A percentile compares a stretch with the other conserved stretches of the same genome.
phyloP scores from a whole-genome alignment of 2,113 vertebrate species.

The Hippocampus barbouri region DNA sequence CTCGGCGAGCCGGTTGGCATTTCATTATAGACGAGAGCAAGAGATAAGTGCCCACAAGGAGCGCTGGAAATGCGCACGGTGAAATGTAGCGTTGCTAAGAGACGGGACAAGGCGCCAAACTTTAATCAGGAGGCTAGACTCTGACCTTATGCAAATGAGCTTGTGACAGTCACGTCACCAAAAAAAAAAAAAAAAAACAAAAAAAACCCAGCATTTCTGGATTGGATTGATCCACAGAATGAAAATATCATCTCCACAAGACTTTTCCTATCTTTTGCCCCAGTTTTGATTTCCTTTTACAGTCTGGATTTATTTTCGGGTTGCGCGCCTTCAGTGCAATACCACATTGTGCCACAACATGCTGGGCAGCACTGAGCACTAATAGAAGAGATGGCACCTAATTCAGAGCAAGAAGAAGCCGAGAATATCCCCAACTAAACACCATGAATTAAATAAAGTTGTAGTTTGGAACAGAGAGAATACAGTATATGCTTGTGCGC shows the following conservation, averaged over 20 bases:
- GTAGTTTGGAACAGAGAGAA: too few relatives aligned
- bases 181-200: constrained; percentile 80
- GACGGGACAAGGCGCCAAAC: constrained; percentile 94
- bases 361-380: too few relatives aligned
- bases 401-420: too few relatives aligned
- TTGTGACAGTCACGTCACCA: constrained; percentile 85
- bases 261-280: background rate
- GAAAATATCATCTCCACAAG: background rate
- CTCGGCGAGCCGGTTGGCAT: constrained; percentile 92
- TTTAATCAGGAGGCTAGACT: constrained; percentile 88
- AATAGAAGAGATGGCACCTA: too few relatives aligned
- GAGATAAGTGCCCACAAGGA: constrained; percentile 91
- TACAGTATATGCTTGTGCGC: too few relatives aligned
- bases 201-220: constrained; percentile 38
- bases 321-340: too few relatives aligned
- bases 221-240: constrained; percentile 12
- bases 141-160: constrained; percentile 98
- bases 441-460: too few relatives aligned
- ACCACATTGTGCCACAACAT: too few relatives aligned
- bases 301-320: too few relatives aligned
- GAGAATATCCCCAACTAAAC: too few relatives aligned
- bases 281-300: background rate
- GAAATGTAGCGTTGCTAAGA: constrained; percentile 97
- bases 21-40: constrained; percentile 83
- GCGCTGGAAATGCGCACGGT: constrained; percentile 87